Conservation (phyloP, 2,888 invertebrate species). For the Ophioninae sp. region DNA sequence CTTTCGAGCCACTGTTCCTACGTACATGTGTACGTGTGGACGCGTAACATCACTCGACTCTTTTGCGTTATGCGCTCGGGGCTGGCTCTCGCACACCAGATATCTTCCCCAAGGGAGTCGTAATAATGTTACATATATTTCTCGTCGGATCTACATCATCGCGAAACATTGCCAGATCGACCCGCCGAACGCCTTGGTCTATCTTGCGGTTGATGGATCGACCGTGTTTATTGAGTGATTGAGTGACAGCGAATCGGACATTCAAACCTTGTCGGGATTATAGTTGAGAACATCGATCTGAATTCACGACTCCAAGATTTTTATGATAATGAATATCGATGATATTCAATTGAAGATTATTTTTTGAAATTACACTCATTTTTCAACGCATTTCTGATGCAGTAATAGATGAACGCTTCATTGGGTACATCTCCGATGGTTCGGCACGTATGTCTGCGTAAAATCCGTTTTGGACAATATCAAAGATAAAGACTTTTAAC, state of each 20-base stretch:
- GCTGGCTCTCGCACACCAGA: constrained; percentile 44
- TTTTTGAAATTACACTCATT: neutral
- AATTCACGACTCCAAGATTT: neutral
- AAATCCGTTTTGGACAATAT: too few relatives aligned
- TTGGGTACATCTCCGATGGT: too few relatives aligned
- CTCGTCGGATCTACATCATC: constrained; percentile 23
- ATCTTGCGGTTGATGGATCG: neutral
- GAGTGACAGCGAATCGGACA: neutral
- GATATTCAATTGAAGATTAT: neutral
- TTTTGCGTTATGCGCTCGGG: constrained; percentile 51
- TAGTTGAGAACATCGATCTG: neutral
- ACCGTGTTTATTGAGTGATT: neutral
- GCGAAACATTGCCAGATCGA: constrained; percentile 4
- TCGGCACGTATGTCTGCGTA: too few relatives aligned
- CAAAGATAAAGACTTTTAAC: too few relatives aligned
- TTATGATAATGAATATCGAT: neutral
- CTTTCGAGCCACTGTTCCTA: constrained; percentile 7
- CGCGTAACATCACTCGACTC: constrained; percentile 32
- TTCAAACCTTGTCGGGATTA: neutral
- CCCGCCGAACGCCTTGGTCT: neutral
- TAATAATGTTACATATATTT: constrained; percentile 41
- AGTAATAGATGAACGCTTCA: too few relatives aligned
- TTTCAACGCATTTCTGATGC: neutral
- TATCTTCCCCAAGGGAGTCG: constrained; percentile 48
- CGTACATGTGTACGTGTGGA: constrained; percentile 5